phyloP scores from a whole-genome alignment of 2,888 invertebrate genomes.

The Tolmerus cingulatus region DNA sequence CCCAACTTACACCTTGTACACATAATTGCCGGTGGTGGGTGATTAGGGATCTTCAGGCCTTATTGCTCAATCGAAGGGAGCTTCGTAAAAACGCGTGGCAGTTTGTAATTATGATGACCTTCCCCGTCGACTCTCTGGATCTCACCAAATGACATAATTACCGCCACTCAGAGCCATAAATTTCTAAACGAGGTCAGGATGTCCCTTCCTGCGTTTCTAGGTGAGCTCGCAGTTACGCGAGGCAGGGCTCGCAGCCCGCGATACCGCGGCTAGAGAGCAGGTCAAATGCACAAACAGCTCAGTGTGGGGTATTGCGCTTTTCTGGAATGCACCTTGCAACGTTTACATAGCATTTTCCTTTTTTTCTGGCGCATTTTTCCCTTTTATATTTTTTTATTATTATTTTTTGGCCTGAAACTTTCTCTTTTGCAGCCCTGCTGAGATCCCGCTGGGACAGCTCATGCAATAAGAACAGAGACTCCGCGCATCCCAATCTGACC shows the following conservation, averaged over 20 bases:
- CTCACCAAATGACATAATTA: constrained; percentile 41
- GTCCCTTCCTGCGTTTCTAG: not conserved
- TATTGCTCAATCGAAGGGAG: not conserved
- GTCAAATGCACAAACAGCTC: not conserved
- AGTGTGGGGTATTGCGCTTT: constrained; percentile 1
- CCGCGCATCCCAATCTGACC: not conserved
- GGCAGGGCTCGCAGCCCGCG: not conserved
- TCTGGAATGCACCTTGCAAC: constrained; percentile 24
- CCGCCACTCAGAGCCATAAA: constrained; percentile 18
- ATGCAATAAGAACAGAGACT: not conserved
- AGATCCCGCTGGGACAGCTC: constrained; percentile 6
- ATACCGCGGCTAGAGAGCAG: not conserved
- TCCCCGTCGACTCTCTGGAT: not conserved
- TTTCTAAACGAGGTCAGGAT: constrained; percentile 17
- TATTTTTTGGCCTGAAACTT: constrained; percentile 11
- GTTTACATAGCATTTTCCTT: not conserved
- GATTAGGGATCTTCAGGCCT: not conserved
- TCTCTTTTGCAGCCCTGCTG: constrained; percentile 44
- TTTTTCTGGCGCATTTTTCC: not conserved
- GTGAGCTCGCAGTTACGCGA: not conserved
- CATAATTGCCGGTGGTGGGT: not conserved
- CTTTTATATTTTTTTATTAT: not conserved
- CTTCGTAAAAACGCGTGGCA: not conserved
- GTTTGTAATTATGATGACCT: constrained; percentile 12
- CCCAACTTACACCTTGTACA: not conserved